Evolutionary conservation across 92 coral and sea anemone genomes (phyloP).

Genomic region (Porites divaricata): DNA sequence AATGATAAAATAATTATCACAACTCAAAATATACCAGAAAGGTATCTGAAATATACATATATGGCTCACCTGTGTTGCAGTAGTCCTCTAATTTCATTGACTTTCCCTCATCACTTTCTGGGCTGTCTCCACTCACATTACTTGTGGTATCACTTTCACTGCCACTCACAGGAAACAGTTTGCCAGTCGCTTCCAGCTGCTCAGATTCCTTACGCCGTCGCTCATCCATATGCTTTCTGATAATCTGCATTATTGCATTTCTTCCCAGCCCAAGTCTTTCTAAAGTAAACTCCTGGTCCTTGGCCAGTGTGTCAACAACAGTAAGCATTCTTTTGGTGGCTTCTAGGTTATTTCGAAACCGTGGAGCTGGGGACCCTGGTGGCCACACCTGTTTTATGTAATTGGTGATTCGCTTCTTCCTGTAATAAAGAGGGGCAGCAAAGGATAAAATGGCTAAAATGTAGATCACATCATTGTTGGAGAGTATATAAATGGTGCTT

Average conservation of each 20-base stretch:
- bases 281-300: conserved; percentile 40
- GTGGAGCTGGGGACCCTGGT: conserved; percentile 38
- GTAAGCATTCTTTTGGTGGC: conserved; percentile 34
- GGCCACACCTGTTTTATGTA: conserved; percentile 63
- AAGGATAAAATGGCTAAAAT: conserved; percentile 12
- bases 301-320: conserved; percentile 39
- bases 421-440: conserved; percentile 24
- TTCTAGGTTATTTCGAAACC: conserved; percentile 51
- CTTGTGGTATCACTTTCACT: conserved; percentile 9
- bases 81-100: conserved; percentile 24
- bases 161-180: background rate
- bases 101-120: conserved; percentile 31
- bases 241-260: conserved; percentile 54
- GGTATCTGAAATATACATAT: conserved; percentile 8
- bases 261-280: conserved; percentile 44
- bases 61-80: conserved; percentile 45
- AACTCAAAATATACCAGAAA: conserved; percentile 9
- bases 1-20: conserved; percentile 1
- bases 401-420: conserved; percentile 51
- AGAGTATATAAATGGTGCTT: conserved; percentile 26
- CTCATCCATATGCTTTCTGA: conserved; percentile 63
- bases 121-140: conserved; percentile 8
- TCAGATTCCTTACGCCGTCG: conserved; percentile 40
- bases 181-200: background rate
- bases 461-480: conserved; percentile 25